Percentiles rank a stretch among this genome's conserved stretches.
phyloP scores from a whole-genome alignment of 30 jellyfish, hydroid and myxozoan genomes.

The Aurelia aurita complex sp. Pacific region DNA sequence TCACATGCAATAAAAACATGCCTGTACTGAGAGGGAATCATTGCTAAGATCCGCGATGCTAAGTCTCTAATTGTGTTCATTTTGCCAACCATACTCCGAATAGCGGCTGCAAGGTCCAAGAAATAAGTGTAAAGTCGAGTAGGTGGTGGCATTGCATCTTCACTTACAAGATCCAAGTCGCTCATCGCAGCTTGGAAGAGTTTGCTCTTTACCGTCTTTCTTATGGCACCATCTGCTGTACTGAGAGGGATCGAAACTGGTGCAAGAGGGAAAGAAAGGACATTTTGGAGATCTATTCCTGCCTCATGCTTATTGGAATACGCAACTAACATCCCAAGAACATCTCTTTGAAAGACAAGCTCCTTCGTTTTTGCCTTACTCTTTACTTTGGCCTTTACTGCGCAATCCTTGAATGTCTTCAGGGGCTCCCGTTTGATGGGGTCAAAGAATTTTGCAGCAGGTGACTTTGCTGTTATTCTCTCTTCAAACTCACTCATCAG shows the following conservation, averaged over 20 bases:
- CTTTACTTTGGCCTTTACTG: conserved; percentile 2
- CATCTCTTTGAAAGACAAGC: conserved; percentile 4
- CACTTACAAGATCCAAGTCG: too few species aligned
- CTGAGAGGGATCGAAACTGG: too few species aligned
- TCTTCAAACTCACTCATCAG: conserved; percentile 1
- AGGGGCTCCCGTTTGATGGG: conserved; percentile 10
- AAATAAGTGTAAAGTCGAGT: conserved; percentile 2
- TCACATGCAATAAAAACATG: conserved; percentile 6
- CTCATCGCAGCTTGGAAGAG: too few species aligned
- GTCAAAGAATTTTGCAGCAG: conserved; percentile 21
- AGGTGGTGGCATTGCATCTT: not conserved
- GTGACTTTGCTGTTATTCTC: not conserved
- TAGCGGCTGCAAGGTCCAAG: too few species aligned
- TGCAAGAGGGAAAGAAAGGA: too few species aligned
- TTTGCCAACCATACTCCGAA: not conserved
- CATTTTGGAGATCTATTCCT: conserved; percentile 14
- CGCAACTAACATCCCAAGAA: not conserved
- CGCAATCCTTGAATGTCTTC: not conserved
- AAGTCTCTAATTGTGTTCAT: not conserved
- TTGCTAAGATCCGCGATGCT: too few species aligned
- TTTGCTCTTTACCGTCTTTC: too few species aligned
- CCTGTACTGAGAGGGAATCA: not conserved
- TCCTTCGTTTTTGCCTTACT: not conserved
- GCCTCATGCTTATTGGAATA: conserved; percentile 19
- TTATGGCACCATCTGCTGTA: too few species aligned